These are phyloP conservation scores for Oncorhynchus mykiss DNA, from an alignment of 2,113 vertebrate species.

Conservation along the genomic window DNA sequence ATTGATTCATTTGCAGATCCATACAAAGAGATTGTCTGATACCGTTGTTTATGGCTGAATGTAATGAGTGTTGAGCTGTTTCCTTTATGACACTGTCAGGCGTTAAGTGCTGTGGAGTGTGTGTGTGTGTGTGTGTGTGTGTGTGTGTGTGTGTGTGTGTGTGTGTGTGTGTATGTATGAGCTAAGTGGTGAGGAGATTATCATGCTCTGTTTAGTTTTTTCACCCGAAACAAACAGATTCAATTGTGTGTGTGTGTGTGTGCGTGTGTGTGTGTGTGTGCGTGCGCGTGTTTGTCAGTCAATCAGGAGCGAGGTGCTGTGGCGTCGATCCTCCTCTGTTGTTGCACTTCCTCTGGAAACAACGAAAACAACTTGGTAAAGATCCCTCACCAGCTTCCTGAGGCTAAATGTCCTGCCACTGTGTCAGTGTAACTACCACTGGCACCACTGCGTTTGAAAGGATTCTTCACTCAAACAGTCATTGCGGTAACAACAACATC, in stretches of 20 bases:
- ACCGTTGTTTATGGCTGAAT: conserved; percentile 49
- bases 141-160: too few relatives aligned
- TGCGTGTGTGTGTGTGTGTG: too few relatives aligned
- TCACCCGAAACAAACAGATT: not conserved
- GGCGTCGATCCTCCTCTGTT: too few relatives aligned
- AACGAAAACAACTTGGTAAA: too few relatives aligned
- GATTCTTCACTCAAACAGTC: not conserved
- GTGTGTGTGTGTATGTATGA: not conserved
- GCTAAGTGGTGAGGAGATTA: not conserved
- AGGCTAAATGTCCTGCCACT: not conserved
- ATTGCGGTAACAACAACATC: not conserved
- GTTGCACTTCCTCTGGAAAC: too few relatives aligned
- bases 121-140: too few relatives aligned
- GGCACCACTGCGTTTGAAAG: not conserved
- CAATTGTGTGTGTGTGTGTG: too few relatives aligned
- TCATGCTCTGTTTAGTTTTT: not conserved
- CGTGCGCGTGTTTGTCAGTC: too few relatives aligned
- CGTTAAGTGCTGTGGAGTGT: not conserved
- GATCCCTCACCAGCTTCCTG: too few relatives aligned
- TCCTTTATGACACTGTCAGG: conserved; percentile 35
- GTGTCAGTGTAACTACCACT: not conserved
- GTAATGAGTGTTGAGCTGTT: conserved; percentile 41
- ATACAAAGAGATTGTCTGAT: conserved; percentile 24
- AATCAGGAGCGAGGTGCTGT: too few relatives aligned
- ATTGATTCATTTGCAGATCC: conserved; percentile 62